Conservation (phyloP, 2,888 invertebrate species). For the Phasia obesa region DNA sequence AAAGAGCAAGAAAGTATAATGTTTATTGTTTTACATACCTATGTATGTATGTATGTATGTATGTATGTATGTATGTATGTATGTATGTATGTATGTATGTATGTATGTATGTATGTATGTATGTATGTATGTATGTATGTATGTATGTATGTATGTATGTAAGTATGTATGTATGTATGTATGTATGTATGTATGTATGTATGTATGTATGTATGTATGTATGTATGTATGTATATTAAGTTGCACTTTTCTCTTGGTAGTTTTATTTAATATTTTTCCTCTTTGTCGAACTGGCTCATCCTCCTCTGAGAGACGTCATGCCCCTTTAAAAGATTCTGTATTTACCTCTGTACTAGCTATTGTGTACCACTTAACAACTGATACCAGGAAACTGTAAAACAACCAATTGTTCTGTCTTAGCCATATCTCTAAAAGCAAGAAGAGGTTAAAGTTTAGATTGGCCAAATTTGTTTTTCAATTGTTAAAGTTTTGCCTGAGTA, state of each 20-base stretch:
- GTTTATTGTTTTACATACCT: conserved; percentile 63
- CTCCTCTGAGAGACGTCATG: conserved; percentile 10
- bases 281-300: background rate
- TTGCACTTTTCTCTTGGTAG: conserved; percentile 10
- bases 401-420: conserved; percentile 22
- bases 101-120: too few relatives aligned
- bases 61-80: too few relatives aligned
- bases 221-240: conserved; percentile 46
- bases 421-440: conserved; percentile 1
- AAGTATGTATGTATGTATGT: too few relatives aligned
- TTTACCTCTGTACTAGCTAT: conserved; percentile 31
- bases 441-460: conserved; percentile 65
- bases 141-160: too few relatives aligned
- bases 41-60: too few relatives aligned
- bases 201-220: too few relatives aligned
- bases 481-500: conserved; percentile 17
- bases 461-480: conserved; percentile 61
- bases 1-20: conserved; percentile 21
- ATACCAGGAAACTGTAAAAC: conserved; percentile 26
- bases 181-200: too few relatives aligned
- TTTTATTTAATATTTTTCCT: background rate
- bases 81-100: too few relatives aligned
- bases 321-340: conserved; percentile 21
- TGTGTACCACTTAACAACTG: conserved; percentile 31
- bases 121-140: too few relatives aligned